phyloP scores from a whole-genome alignment of 1,140 invertebrate genomes.

The Luehdorfia chinensis region DNA sequence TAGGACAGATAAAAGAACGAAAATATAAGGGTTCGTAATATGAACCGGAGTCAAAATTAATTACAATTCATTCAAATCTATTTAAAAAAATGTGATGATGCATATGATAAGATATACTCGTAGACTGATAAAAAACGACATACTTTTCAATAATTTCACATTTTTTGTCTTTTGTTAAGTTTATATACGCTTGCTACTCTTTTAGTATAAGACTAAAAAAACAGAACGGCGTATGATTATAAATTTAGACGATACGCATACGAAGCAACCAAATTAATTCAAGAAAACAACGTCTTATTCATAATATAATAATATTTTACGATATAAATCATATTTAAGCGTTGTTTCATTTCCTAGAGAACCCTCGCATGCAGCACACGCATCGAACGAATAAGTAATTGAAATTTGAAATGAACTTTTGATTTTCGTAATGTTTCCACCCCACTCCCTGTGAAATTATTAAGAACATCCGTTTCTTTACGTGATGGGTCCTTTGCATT shows the following conservation, averaged over 20 bases:
- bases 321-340: conserved; percentile 72
- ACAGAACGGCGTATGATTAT: neutral
- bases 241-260: neutral
- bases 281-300: conserved; percentile 69
- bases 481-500: conserved; percentile 40
- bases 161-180: no score
- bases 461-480: conserved; percentile 61
- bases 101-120: no score
- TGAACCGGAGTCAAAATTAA: no score
- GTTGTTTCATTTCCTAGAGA: conserved; percentile 73
- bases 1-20: no score
- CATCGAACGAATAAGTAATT: conserved; percentile 74
- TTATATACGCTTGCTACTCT: no score
- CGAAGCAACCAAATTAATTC: conserved; percentile 43
- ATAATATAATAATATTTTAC: conserved; percentile 68
- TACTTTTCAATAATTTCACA: no score
- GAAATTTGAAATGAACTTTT: conserved; percentile 74
- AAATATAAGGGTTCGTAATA: no score
- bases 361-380: conserved; percentile 64
- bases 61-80: no score
- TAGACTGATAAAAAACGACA: no score
- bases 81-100: no score
- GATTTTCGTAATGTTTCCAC: conserved; percentile 67
- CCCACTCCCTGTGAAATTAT: conserved; percentile 64
- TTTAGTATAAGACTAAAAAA: no score